Evolutionary conservation across 2,888 invertebrate species (phyloP), one percentile per base, ranked within the genome.

Genomic region (Sesamia inferens): DNA sequence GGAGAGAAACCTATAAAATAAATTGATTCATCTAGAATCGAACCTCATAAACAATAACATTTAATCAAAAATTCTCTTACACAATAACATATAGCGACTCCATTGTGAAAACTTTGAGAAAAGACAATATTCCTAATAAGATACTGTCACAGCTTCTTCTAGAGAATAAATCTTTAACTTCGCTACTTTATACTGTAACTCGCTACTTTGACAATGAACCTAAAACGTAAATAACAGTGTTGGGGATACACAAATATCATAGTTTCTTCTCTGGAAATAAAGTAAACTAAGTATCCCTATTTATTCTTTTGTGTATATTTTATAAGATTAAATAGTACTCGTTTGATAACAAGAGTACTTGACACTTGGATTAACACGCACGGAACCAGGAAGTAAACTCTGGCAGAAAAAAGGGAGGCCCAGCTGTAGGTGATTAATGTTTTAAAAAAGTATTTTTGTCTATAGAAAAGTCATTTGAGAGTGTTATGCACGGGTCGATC

Each of bases 161-260:
- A 44, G 11, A 19, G 11, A 6, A 72, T 76, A 61, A 76, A 80
- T 79, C 67, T 57, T 16, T 16, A 71, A 68, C 64, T 76, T 68
- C 19, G 16, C 58, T 44, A 76, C 57, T 76, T 55, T 24, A 71
- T 69, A 54, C 51, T 54, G 55, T 51, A 59, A 73, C 24, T 73
- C 10, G 10, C 10, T 2, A 66, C 48, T 48, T 24, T n/a, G 39
- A 55, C 51, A 76, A 76, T 75, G 24, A 51, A 31, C 58, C 44
- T 51, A 59, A 54, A 75, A 68, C 39, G 63, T 66, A 14, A 42
- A 54, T 44, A 63, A 31, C 24, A 31, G 31, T 55, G 16, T 54
- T 13, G 31, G 6, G 13, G 48, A 63, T 13, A 66, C 47, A 39
- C 55, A 19, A 63, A 57, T 51, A 65, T 48, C 22, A 42, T n/a